These are phyloP conservation scores for Hypanus sabinus DNA, from an alignment of 2,113 vertebrate species.

Conservation along the genomic window DNA sequence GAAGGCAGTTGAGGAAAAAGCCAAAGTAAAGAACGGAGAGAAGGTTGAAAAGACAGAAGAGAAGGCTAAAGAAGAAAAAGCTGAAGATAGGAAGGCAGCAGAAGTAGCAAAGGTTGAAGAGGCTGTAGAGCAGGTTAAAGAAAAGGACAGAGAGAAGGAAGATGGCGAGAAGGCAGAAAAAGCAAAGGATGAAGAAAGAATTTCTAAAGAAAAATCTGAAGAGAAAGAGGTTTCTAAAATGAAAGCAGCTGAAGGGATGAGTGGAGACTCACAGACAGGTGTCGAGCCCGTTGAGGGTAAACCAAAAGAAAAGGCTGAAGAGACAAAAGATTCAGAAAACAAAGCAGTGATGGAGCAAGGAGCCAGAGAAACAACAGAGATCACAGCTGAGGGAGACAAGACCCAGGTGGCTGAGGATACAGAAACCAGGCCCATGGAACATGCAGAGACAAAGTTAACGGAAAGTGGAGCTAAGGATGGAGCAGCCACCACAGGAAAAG, in stretches of 20 bases:
- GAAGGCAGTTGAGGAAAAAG: background rate
- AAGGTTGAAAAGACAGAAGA: background rate
- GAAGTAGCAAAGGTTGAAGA: background rate
- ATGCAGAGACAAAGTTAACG: background rate
- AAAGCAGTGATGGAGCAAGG: background rate
- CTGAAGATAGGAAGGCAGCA: background rate
- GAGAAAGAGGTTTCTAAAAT: background rate
- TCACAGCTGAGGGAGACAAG: background rate
- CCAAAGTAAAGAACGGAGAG: background rate
- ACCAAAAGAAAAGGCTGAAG: background rate
- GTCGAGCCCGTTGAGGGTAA: background rate
- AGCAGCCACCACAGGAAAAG: background rate
- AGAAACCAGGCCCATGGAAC: background rate
- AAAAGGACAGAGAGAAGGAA: background rate
- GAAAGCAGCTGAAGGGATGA: background rate
- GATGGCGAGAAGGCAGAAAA: background rate
- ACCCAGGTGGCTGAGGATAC: no score
- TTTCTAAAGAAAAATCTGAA: background rate
- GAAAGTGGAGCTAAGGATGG: background rate
- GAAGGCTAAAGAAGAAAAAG: background rate
- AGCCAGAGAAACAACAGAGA: background rate
- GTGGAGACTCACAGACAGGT: background rate
- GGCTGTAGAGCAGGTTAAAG: background rate
- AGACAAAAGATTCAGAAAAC: background rate
- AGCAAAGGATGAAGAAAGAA: background rate